Evolutionary conservation across 2,888 invertebrate species (phyloP).

Genomic region (Sphaerophoria rueppellii): DNA sequence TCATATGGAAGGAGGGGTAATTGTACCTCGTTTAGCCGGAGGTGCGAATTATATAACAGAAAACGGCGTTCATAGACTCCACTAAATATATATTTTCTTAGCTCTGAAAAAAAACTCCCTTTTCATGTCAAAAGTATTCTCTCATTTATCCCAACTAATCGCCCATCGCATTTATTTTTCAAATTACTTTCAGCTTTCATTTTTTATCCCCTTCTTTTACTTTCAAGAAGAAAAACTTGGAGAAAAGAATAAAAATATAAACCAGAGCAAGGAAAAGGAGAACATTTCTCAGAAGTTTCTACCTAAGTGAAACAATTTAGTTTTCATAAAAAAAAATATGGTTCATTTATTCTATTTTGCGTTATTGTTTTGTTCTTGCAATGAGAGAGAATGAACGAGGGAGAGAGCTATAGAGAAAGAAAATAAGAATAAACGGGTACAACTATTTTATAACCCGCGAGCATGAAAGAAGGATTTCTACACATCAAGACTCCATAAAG

Average conservation of each 20-base stretch:
- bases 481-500: conserved; percentile 36
- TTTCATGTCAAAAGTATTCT: neutral
- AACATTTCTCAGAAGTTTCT: conserved; percentile 20
- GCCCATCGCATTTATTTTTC: neutral
- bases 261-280: neutral
- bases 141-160: neutral
- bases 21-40: too few species aligned
- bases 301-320: conserved; percentile 45
- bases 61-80: too few species aligned
- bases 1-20: too few species aligned
- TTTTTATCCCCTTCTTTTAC: neutral
- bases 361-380: neutral
- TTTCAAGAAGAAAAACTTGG: neutral
- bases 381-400: too few species aligned
- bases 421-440: conserved; percentile 39
- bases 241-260: neutral
- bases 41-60: too few species aligned
- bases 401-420: neutral
- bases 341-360: neutral
- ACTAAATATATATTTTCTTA: neutral
- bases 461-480: conserved; percentile 46
- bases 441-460: conserved; percentile 55
- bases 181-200: neutral
- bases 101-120: neutral
- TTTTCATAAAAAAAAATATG: conserved; percentile 56